Percentiles rank a stretch among this genome's conserved stretches.
These are phyloP conservation scores for Invenusta paracnida DNA, from an alignment of 2,888 invertebrate species.

Conservation along the genomic window DNA sequence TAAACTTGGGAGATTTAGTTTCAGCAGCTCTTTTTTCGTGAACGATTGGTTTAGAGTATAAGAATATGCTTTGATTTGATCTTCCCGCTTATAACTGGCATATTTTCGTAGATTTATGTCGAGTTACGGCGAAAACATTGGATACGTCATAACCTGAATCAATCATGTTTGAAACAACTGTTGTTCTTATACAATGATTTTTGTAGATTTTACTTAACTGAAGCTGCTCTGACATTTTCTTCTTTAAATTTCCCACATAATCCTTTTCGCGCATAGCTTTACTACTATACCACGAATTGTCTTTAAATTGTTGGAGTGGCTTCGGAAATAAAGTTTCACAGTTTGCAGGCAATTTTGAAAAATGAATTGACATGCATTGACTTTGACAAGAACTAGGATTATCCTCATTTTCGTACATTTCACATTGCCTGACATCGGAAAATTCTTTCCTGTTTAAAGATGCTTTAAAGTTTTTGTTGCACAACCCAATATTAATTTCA, in stretches of 20 bases:
- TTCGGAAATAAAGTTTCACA: constrained; percentile 7
- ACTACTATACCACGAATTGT: background rate
- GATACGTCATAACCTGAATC: background rate
- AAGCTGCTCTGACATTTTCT: too few relatives aligned
- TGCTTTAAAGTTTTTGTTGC: constrained; percentile 3
- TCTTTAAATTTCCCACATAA: background rate
- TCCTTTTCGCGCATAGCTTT: background rate
- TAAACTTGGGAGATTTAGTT: background rate
- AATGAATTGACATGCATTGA: constrained; percentile 6
- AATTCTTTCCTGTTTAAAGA: background rate
- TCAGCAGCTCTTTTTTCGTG: background rate
- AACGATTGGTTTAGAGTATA: background rate
- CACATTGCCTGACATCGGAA: background rate
- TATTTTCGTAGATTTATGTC: background rate
- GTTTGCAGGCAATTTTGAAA: constrained; percentile 1
- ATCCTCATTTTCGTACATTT: background rate
- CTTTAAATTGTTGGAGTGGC: constrained; percentile 18
- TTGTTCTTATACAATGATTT: background rate
- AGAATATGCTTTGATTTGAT: background rate
- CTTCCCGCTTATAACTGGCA: background rate
- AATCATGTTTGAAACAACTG: background rate
- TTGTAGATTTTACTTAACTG: background rate
- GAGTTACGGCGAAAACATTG: background rate
- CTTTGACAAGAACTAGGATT: background rate
- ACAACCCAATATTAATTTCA: constrained; percentile 7